A percentile compares a stretch with the other conserved stretches of the same genome.
Conservation (phyloP, 2,888 invertebrate species). For the Gortyna flavago region DNA sequence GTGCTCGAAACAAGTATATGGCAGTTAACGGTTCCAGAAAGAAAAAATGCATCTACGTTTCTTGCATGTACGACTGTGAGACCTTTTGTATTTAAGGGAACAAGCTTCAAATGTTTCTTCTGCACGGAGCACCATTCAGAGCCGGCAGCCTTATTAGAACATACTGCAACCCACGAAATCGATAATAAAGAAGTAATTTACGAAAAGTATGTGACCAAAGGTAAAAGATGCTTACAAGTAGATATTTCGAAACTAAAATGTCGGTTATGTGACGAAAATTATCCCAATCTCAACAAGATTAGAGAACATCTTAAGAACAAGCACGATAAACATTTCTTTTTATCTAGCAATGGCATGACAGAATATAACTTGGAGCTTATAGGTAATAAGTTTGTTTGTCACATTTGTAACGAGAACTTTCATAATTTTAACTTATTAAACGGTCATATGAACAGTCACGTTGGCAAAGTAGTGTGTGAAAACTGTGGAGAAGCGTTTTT, state of each 20-base stretch:
- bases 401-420: constrained; percentile 73
- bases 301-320: constrained; percentile 70
- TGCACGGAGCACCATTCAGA: constrained; percentile 76
- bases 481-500: constrained; percentile 77
- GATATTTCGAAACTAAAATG: constrained; percentile 79
- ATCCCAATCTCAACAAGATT: constrained; percentile 66
- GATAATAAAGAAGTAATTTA: constrained; percentile 64
- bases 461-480: constrained; percentile 80
- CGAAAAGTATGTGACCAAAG: constrained; percentile 72
- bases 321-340: constrained; percentile 71
- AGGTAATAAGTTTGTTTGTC: constrained; percentile 73
- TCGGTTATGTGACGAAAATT: constrained; percentile 68
- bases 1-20: constrained; percentile 73
- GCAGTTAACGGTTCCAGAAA: constrained; percentile 77
- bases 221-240: constrained; percentile 74
- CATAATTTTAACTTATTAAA: constrained; percentile 74
- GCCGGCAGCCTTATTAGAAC: constrained; percentile 68
- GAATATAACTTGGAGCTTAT: constrained; percentile 74
- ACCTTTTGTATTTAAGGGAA: constrained; percentile 80
- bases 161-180: constrained; percentile 70
- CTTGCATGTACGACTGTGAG: constrained; percentile 76
- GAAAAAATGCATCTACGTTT: constrained; percentile 77
- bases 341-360: constrained; percentile 76
- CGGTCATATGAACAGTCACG: constrained; percentile 77
- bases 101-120: constrained; percentile 79